Evolutionary conservation across 2,888 invertebrate species (phyloP), one percentile per base, ranked within the genome.

Genomic region (Agonopterix subpropinquella): DNA sequence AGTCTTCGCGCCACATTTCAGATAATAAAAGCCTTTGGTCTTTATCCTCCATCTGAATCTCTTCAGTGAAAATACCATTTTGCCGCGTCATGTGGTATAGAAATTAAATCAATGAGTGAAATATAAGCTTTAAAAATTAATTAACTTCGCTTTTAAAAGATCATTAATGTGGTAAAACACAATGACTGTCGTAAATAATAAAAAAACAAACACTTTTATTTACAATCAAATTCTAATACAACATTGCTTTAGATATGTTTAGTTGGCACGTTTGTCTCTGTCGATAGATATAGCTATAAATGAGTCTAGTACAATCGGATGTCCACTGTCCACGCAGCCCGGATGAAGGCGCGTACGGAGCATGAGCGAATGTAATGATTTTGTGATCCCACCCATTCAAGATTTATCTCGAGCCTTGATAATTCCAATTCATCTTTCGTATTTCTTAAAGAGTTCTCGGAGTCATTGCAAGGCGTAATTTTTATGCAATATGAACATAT

Each of bases 361-460:
- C 89, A 88, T 88, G 88, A 76, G 85, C 83, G 73, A 65, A 73
- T 59, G 59, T 89, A 89, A 81, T 71, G 89, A 89, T 89, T 88
- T 86, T 83, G 62, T 62, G 57, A 63, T 70, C 65, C 64, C 62
- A 61, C 57, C 58, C 61, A 57, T 64, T 65, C 61, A 58, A 28
- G 59, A 65, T 65, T 65, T 54, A 65, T 69, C 67, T 58, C 58
- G 39, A 39, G n/a, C 39, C 39, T n/a, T n/a, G 9, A 39, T 39
- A 39, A 39, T 9, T 9, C 9, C 10, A 10, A 39, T 9, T 39
- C 39, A 39, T n/a, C n/a, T 39, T 39, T n/a, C 39, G 7, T 28
- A 39, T 39, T 39, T 39, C 39, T 39, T 39, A 39, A 39, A 4
- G 5, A 28, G 1, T 28, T 7, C 28, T 28, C 28, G 28, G 28